Evolutionary conservation across 2,797 vertebrate genomes (phyloP).

Genomic region (Hoplostethus mediterraneus): DNA sequence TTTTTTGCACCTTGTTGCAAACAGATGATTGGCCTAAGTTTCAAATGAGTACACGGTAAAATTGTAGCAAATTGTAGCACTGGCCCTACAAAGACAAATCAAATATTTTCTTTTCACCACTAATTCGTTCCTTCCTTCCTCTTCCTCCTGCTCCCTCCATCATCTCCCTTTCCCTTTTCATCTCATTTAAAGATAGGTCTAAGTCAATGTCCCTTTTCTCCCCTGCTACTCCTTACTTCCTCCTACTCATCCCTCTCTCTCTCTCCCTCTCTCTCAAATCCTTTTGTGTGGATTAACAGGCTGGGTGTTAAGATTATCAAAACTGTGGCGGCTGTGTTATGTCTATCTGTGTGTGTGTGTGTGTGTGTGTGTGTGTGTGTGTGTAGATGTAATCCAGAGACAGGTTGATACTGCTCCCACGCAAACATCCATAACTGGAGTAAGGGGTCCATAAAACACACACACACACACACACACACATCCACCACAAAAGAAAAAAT

Average conservation of each 20-base stretch:
- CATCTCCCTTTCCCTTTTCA: not conserved
- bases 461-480: not conserved
- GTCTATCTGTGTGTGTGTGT: constrained; percentile 20
- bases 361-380: not conserved
- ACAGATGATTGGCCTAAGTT: not conserved
- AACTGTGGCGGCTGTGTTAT: constrained; percentile 23
- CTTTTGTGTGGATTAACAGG: constrained; percentile 45
- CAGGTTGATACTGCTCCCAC: constrained; percentile 1
- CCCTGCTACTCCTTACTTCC: not conserved
- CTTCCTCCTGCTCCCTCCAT: no score
- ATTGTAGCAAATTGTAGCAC: not conserved
- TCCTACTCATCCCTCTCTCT: no score
- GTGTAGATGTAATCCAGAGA: constrained; percentile 6
- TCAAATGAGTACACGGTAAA: not conserved
- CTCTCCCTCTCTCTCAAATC: not conserved
- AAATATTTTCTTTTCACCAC: no score
- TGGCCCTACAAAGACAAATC: not conserved
- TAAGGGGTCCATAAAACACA: not conserved
- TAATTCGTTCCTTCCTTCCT: no score
- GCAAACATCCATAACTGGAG: not conserved
- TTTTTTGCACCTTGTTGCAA: no score
- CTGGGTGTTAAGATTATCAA: constrained; percentile 43
- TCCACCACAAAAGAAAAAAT: not conserved
- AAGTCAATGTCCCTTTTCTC: not conserved
- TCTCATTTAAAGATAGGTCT: no score